phyloP scores from a whole-genome alignment of 2,888 invertebrate species.

The Polietes domitor region DNA sequence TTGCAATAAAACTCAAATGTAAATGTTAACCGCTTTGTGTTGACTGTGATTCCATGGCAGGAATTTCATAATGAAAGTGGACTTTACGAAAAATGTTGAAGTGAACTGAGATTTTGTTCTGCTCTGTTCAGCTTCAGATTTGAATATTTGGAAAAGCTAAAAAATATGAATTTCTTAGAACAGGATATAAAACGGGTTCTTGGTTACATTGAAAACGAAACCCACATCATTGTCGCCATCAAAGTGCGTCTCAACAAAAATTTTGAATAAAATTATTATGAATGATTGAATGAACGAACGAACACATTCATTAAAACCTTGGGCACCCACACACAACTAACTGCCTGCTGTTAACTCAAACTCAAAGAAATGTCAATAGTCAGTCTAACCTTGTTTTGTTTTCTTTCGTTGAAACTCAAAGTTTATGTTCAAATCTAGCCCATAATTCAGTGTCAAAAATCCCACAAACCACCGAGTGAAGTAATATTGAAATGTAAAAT shows the following conservation, averaged over 20 bases:
- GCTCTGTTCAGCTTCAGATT: background rate
- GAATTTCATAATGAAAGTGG: background rate
- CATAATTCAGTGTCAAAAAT: constrained; percentile 16
- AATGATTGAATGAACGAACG: background rate
- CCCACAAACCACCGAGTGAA: background rate
- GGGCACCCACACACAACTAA: constrained; percentile 1
- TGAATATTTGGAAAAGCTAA: background rate
- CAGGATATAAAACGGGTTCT: constrained; percentile 29
- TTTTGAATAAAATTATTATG: constrained; percentile 34
- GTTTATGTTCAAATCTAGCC: background rate
- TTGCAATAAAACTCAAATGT: background rate
- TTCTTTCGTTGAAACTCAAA: background rate
- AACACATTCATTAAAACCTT: background rate
- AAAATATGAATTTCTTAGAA: background rate
- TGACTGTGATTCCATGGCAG: background rate
- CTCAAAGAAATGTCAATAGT: constrained; percentile 28
- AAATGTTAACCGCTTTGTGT: background rate
- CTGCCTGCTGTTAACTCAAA: background rate
- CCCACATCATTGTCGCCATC: background rate
- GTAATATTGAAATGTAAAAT: background rate
- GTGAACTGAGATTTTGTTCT: background rate
- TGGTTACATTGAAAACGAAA: background rate
- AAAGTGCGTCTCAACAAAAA: background rate
- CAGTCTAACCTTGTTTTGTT: constrained; percentile 18
- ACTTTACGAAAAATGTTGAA: background rate